phyloP scores from a whole-genome alignment of 2,888 invertebrate genomes.

The Nysson spinosus region DNA sequence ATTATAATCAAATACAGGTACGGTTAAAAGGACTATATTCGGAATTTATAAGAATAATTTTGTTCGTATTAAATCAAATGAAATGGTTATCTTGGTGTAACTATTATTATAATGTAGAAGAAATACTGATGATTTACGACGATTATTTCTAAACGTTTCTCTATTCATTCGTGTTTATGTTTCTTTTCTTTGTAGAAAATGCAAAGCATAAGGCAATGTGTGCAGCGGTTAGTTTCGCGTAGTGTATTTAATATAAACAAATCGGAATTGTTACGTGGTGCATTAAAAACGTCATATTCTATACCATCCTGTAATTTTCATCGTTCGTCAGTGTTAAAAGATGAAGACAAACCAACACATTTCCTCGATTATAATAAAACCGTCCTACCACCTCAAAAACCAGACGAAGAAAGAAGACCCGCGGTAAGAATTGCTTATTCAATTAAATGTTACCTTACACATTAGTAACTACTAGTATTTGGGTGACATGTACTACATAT shows the following conservation, averaged over 20 bases:
- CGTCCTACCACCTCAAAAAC: slow-evolving; percentile 88
- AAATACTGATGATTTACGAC: no score
- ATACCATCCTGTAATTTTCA: slow-evolving; percentile 44
- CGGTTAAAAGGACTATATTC: no score
- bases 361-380: slow-evolving; percentile 86
- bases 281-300: slow-evolving; percentile 1
- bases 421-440: slow-evolving; percentile 83
- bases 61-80: no score
- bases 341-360: slow-evolving; percentile 42
- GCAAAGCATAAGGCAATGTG: slow-evolving; percentile 34
- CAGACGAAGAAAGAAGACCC: slow-evolving; percentile 86
- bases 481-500: no score
- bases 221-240: slow-evolving; percentile 7
- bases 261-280: slow-evolving; percentile 1
- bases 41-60: no score
- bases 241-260: slow-evolving; percentile 2
- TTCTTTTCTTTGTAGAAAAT: slow-evolving; percentile 30
- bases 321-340: slow-evolving; percentile 31
- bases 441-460: not conserved
- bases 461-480: no score
- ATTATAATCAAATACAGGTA: no score
- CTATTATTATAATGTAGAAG: no score
- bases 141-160: no score
- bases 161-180: not conserved
- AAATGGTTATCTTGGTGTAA: no score